These are phyloP conservation scores for Thalassoma bifasciatum DNA, from an alignment of 2,113 vertebrate genomes.

Conservation along the genomic window DNA sequence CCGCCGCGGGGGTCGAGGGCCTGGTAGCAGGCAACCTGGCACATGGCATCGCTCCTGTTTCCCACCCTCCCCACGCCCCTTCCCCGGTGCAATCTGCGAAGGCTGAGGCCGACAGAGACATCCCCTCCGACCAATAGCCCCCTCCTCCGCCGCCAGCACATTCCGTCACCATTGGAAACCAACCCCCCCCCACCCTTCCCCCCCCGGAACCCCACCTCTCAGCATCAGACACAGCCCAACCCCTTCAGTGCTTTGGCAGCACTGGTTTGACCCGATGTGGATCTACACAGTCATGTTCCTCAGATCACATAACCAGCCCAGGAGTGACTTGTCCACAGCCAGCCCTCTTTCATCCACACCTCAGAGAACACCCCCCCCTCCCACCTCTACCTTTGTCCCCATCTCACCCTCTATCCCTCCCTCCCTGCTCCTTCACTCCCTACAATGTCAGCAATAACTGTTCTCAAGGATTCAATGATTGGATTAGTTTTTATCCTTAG, in stretches of 20 bases:
- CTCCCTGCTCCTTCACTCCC: constrained; percentile 23
- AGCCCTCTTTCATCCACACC: constrained; percentile 10
- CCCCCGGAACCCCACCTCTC: constrained; percentile 50
- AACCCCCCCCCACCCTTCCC: constrained; percentile 44
- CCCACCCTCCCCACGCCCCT: constrained; percentile 88
- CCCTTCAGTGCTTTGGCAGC: constrained; percentile 68
- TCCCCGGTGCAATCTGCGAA: constrained; percentile 91
- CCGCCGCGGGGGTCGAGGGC: constrained; percentile 86
- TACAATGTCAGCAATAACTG: constrained; percentile 84
- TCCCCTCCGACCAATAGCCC: constrained; percentile 93
- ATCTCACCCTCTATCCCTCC: constrained; percentile 28
- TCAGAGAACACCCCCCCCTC: constrained; percentile 50
- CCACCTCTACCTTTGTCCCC: constrained; percentile 38
- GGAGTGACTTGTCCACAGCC: constrained; percentile 72
- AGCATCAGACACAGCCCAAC: constrained; percentile 73
- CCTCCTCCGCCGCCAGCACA: constrained; percentile 73
- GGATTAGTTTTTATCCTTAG: constrained; percentile 76
- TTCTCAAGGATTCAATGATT: constrained; percentile 84
- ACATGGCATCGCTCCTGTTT: constrained; percentile 88
- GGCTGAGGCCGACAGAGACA: constrained; percentile 94
- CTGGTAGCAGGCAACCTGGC: constrained; percentile 87
- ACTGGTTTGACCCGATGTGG: constrained; percentile 70
- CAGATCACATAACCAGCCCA: constrained; percentile 82
- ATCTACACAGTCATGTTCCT: constrained; percentile 69
- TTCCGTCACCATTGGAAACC: constrained; percentile 82